Percentiles rank a stretch among this genome's conserved stretches.
phyloP scores from a whole-genome alignment of 2,113 vertebrate species.

The Porphyrio hochstetteri region DNA sequence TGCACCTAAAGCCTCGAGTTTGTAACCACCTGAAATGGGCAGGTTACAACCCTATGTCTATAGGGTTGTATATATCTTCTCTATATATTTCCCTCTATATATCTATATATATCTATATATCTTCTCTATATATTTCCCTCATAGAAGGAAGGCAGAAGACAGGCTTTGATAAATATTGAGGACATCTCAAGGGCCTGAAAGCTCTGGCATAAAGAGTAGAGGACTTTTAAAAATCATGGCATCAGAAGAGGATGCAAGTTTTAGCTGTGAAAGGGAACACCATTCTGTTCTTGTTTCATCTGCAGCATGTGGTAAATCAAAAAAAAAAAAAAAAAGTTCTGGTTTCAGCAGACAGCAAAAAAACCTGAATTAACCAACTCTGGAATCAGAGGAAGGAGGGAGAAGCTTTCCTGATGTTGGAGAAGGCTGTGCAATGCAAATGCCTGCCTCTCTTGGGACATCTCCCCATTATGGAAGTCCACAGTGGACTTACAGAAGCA shows the following conservation, averaged over 20 bases:
- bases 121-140: background rate
- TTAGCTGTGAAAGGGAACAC: background rate
- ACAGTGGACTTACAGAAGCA: background rate
- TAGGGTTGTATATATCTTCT: background rate
- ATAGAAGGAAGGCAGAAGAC: background rate
- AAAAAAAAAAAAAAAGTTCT: background rate
- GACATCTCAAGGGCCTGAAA: background rate
- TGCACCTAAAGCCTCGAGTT: background rate
- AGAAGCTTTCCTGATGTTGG: background rate
- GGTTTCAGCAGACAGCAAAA: background rate
- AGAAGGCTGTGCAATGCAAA: background rate
- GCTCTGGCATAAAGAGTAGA: background rate
- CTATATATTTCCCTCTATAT: rapidly evolving
- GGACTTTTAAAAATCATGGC: background rate
- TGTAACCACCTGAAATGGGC: background rate
- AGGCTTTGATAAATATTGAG: background rate
- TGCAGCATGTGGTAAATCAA: background rate
- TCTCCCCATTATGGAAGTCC: background rate
- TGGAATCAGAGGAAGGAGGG: background rate
- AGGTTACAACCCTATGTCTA: background rate
- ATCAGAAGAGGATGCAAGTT: background rate
- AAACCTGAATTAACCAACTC: background rate
- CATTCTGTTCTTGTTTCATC: background rate
- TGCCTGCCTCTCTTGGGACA: background rate
- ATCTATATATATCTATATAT: no score